phyloP scores from a whole-genome alignment of 1,140 invertebrate species.

The roundworm (Caenorhabditis elegans) region WBcel235 BX284606.5:14961001-14961500 shows the following conservation, averaged over 20 bases:
- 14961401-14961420: neutral
- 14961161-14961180: slow-evolving; percentile 7
- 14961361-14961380: slow-evolving; percentile 7
- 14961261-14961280: slow-evolving; percentile 23
- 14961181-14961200: neutral
- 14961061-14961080: slow-evolving; percentile 1
- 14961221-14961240: neutral
- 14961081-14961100: neutral
- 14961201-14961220: slow-evolving; percentile 21
- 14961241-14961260: neutral
- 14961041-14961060: neutral
- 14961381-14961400: neutral
- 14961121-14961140: neutral
- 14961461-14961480: neutral
- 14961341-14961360: neutral
- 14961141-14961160: neutral
- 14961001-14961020: neutral
- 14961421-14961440: too few species aligned
- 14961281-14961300: neutral
- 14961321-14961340: neutral
- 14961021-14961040: slow-evolving; percentile 8
- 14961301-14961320: neutral
- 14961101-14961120: neutral
- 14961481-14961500: neutral
- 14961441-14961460: neutral